Evolutionary conservation across 2,888 invertebrate species (phyloP), one percentile per base, ranked within the genome.

Genomic region (Drosophila pseudotakahashii): DNA sequence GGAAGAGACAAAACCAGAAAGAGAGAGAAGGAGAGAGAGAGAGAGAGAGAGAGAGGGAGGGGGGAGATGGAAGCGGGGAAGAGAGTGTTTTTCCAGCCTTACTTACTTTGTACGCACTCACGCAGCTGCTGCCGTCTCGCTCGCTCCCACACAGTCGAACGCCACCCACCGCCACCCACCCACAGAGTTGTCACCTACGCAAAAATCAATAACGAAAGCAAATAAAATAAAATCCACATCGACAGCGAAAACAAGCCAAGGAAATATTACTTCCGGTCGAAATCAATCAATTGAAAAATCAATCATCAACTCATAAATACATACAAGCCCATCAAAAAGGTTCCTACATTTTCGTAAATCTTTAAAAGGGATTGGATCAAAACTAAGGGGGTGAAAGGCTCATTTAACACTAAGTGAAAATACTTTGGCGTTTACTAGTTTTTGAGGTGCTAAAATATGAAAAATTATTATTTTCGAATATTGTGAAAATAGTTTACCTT

Each of bases 111-210:
- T 68, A 54, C 67, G 57, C 57, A 59, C 59, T 69, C 41, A 52
- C 52, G 68, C 69, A 60, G 67, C 75, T 59, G 47, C 48, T 62
- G 76, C 78, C 68, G 13, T 72, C 85, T 60, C 82, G 71, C 73
- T 82, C 63, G 39, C 75, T 55, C 77, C 36, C 55, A 7, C 60
- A 51, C 60, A 39, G 26, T 16, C 30, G 13, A 13, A 7, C 23
- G 16, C 26, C 45, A 47, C 9, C 26, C 45, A 45, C 9, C 34
- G 23, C 16, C 7, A 34, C 54, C 36, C 50, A 32, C 64, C n/a
- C 34, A 34, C 66, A 57, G 59, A 61, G 71, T 72, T 75, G 83
- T 77, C 83, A 83, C 86, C 80, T 75, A 77, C 74, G 63, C 58
- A 69, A 68, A 74, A 74, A 73, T 73, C 73, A 73, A 73, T 73